These are phyloP conservation scores for Pollenia labialis DNA, from an alignment of 2,888 invertebrate species.

Conservation along the genomic window DNA sequence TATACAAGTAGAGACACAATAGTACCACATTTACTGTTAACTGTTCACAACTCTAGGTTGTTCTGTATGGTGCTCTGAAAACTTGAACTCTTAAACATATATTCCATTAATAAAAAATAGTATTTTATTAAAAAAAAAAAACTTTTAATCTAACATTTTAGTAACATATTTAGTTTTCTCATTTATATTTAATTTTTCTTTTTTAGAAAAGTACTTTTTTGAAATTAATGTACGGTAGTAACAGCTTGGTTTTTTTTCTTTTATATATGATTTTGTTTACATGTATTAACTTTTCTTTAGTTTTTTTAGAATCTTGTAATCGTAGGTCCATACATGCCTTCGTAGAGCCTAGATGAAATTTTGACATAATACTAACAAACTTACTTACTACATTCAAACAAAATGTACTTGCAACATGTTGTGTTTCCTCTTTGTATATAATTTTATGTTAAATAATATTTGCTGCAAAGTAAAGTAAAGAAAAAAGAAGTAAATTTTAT, in stretches of 20 bases:
- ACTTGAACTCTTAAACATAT: background rate
- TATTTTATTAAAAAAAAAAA: background rate
- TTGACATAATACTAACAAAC: conserved; percentile 36
- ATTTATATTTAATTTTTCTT: conserved; percentile 11
- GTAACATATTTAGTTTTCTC: background rate
- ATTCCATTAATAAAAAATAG: background rate
- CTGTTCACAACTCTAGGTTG: conserved; percentile 67
- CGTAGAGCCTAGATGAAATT: conserved; percentile 61
- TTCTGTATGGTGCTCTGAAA: conserved; percentile 61
- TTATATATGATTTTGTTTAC: conserved; percentile 11
- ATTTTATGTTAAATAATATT: conserved; percentile 51
- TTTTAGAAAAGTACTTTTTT: background rate
- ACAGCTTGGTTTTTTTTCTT: conserved; percentile 24
- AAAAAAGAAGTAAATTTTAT: conserved; percentile 25
- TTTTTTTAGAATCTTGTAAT: conserved; percentile 15
- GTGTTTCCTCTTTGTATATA: conserved; percentile 74
- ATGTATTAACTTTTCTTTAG: conserved; percentile 24
- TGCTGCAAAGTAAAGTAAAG: background rate
- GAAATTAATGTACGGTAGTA: conserved; percentile 11
- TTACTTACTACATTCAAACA: conserved; percentile 32
- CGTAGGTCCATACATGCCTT: conserved; percentile 56
- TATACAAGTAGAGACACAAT: conserved; percentile 77
- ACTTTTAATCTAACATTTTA: background rate
- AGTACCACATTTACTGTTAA: conserved; percentile 58
- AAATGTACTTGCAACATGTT: conserved; percentile 63